Conservation (phyloP, 1,140 invertebrate species). For the Sycophila sp. region DNA sequence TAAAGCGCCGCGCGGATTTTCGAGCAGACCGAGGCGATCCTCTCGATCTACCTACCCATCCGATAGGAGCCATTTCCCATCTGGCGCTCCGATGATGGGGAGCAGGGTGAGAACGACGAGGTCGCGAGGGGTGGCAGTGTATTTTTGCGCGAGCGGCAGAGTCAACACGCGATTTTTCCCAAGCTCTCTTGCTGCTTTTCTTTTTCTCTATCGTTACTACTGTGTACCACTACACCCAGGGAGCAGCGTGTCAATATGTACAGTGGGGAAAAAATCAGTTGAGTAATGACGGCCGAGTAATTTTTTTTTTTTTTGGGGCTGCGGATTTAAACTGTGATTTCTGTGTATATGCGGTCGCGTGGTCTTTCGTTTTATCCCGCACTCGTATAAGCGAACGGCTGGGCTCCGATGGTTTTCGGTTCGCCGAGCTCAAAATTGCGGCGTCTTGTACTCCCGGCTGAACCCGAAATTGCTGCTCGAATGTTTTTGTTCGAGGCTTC, state of each 20-base stretch:
- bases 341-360: background rate
- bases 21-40: background rate
- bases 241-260: background rate
- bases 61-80: slow-evolving; percentile 6
- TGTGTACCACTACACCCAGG: too few species aligned
- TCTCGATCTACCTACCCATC: background rate
- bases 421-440: too few species aligned
- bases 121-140: too few species aligned
- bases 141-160: background rate
- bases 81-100: background rate
- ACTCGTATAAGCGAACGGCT: too few species aligned
- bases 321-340: too few species aligned
- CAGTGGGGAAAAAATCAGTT: background rate
- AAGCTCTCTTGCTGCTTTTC: background rate
- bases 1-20: slow-evolving; percentile 9
- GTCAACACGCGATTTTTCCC: background rate
- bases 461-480: too few species aligned
- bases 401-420: too few species aligned
- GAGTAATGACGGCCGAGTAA: background rate
- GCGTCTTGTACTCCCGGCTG: too few species aligned
- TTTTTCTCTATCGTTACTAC: background rate
- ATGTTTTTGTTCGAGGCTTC: too few species aligned
- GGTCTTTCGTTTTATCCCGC: too few species aligned
- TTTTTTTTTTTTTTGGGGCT: too few species aligned
- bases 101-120: too few species aligned